phyloP scores from a whole-genome alignment of 2,113 vertebrate species.

The Marmota monax region DNA sequence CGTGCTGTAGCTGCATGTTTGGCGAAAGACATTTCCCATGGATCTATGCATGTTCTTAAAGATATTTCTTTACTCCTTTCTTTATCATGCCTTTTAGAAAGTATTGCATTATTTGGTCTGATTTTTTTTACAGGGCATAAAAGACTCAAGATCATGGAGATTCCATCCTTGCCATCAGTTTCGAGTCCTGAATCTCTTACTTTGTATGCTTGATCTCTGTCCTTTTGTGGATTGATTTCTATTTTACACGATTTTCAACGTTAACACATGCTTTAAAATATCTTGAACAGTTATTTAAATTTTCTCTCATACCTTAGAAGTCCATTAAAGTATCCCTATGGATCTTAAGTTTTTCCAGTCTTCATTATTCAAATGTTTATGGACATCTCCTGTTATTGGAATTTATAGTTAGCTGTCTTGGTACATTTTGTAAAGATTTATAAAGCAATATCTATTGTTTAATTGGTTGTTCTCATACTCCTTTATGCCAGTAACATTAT shows the following conservation, averaged over 20 bases:
- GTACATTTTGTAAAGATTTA: conserved; percentile 16
- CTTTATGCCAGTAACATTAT: neutral
- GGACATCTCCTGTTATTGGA: neutral
- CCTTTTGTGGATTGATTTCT: neutral
- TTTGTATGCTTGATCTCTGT: neutral
- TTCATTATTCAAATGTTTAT: neutral
- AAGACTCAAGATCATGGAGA: conserved; percentile 71
- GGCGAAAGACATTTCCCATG: conserved; percentile 72
- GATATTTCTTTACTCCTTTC: neutral
- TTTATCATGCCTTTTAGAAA: neutral
- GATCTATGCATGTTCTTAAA: conserved; percentile 53
- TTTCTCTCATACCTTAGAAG: neutral
- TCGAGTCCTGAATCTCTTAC: neutral
- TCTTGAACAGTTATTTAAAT: neutral
- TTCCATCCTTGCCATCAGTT: neutral
- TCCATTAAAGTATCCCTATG: neutral
- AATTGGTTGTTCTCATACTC: neutral
- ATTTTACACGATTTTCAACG: conserved; percentile 23
- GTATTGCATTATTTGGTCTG: conserved; percentile 61
- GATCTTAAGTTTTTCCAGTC: neutral
- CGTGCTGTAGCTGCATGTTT: conserved; percentile 69
- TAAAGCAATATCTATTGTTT: neutral
- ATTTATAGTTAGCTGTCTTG: neutral
- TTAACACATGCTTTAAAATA: neutral
- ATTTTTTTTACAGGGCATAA: conserved; percentile 57